Evolutionary conservation across 2,113 vertebrate species (phyloP).

Genomic region (Dicrurus megarhynchus): DNA sequence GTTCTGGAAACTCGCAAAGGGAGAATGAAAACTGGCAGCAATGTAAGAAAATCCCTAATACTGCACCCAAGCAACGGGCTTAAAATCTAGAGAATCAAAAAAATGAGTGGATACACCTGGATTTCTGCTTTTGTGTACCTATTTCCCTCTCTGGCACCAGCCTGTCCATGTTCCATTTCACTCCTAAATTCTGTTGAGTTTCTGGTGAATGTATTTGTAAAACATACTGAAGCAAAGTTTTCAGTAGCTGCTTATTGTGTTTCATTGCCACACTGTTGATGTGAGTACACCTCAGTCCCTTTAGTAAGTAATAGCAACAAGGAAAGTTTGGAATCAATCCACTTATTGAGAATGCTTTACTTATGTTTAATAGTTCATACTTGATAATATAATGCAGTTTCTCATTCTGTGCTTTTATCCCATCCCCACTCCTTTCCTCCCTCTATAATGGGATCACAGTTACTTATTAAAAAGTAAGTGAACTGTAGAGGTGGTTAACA

Average conservation of each 20-base stretch:
- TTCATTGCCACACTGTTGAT: background rate
- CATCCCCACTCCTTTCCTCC: background rate
- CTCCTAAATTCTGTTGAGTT: background rate
- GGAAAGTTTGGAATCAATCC: background rate
- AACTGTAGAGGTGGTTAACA: background rate
- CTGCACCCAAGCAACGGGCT: background rate
- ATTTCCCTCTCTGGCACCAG: background rate
- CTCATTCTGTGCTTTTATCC: background rate
- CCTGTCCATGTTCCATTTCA: background rate
- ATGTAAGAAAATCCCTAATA: background rate
- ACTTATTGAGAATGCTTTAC: background rate
- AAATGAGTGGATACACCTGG: background rate
- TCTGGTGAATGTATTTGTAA: background rate
- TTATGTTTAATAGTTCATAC: background rate
- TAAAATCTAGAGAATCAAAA: background rate
- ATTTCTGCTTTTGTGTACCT: background rate
- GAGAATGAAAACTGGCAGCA: background rate
- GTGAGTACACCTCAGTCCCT: background rate
- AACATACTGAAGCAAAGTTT: background rate
- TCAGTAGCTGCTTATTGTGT: background rate
- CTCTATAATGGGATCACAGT: background rate
- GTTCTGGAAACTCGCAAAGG: background rate
- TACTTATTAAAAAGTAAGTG: background rate
- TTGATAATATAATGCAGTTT: background rate
- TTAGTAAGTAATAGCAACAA: background rate